phyloP scores from a whole-genome alignment of 2,113 vertebrate genomes.

The Natator depressus region DNA sequence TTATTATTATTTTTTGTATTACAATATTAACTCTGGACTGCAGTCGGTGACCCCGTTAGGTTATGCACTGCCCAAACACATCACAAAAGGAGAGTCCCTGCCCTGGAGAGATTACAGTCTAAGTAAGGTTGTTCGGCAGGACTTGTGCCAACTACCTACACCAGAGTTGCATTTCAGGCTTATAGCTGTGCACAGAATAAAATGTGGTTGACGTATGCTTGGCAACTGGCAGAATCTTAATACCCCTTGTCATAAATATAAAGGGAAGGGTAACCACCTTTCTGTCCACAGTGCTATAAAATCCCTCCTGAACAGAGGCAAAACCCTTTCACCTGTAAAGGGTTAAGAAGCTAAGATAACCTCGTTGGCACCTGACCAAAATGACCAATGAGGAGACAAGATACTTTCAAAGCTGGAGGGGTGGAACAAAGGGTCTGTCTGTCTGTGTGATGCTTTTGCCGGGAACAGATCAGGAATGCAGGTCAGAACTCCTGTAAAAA shows the following conservation, averaged over 20 bases:
- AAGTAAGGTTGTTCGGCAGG: neutral
- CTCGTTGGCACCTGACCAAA: no score
- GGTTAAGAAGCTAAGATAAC: no score
- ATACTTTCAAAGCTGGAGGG: no score
- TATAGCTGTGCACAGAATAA: neutral
- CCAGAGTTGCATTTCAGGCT: neutral
- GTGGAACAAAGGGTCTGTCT: no score
- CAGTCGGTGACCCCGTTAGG: neutral
- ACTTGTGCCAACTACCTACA: neutral
- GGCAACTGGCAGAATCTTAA: neutral
- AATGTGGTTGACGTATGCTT: neutral
- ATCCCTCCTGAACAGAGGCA: no score
- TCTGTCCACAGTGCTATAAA: no score
- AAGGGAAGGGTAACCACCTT: no score
- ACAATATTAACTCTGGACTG: neutral
- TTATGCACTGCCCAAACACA: neutral
- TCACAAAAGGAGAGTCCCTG: neutral
- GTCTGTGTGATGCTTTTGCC: no score
- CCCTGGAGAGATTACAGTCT: rapidly evolving
- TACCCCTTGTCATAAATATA: neutral
- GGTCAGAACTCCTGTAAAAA: no score
- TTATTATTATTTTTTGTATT: neutral
- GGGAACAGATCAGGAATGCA: no score
- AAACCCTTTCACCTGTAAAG: no score
- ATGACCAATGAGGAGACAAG: no score